A percentile compares a stretch with the other conserved stretches of the same genome.
Conservation (phyloP, 1,140 invertebrate genomes). For the Diorhabda sublineata region DNA sequence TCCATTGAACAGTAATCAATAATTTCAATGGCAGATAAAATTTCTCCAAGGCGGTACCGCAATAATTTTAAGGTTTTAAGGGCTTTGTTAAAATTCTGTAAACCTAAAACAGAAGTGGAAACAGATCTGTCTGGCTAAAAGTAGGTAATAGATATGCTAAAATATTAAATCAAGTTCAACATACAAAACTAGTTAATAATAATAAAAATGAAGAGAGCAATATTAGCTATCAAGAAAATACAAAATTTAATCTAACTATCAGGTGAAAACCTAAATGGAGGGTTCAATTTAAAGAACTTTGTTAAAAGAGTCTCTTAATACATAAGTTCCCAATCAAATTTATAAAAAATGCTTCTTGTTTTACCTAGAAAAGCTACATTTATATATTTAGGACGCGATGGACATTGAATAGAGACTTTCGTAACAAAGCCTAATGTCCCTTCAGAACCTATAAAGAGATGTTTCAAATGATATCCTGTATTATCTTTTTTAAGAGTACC, state of each 20-base stretch:
- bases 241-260: too few relatives aligned
- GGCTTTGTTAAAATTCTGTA: conserved; percentile 71
- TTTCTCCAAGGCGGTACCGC: conserved; percentile 74
- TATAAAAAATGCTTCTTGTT: not conserved
- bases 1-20: conserved; percentile 70
- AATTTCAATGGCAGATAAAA: conserved; percentile 91
- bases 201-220: too few relatives aligned
- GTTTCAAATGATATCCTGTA: conserved; percentile 94
- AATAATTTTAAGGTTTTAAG: conserved; percentile 70
- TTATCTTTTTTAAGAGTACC: conserved; percentile 92
- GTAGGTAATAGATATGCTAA: too few relatives aligned
- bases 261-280: too few relatives aligned
- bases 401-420: conserved; percentile 85
- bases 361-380: conserved; percentile 85
- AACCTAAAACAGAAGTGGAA: conserved; percentile 50
- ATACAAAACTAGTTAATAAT: too few relatives aligned
- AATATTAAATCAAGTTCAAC: too few relatives aligned
- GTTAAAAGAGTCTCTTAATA: too few relatives aligned
- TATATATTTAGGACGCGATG: conserved; percentile 69
- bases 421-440: conserved; percentile 94
- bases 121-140: not conserved
- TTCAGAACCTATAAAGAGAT: conserved; percentile 96
- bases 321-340: too few relatives aligned
- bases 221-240: too few relatives aligned
- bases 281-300: too few relatives aligned